Evolutionary conservation across 2,113 vertebrate species (phyloP).

Genomic region (Podarcis raffonei): DNA sequence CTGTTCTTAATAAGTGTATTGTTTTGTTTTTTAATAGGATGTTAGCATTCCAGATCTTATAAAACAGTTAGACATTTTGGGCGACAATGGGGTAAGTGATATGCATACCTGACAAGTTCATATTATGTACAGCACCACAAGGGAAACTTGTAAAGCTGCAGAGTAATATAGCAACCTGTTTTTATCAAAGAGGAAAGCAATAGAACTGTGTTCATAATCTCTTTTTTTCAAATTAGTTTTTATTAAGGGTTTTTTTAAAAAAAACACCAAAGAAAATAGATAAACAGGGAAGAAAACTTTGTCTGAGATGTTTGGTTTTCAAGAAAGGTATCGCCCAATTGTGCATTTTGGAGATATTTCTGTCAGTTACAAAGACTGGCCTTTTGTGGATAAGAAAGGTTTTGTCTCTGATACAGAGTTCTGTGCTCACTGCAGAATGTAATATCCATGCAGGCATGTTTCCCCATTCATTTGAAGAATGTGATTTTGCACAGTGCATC

Average conservation of each 20-base stretch:
- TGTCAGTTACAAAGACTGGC: not conserved
- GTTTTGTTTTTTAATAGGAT: conserved; percentile 79
- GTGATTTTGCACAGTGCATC: not conserved
- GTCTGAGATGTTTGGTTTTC: not conserved
- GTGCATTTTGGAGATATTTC: not conserved
- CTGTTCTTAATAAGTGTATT: conserved; percentile 4
- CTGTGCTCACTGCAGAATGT: not conserved
- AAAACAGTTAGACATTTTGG: conserved; percentile 96
- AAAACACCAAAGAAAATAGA: too few species aligned
- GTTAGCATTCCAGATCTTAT: conserved; percentile 98
- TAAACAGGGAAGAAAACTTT: not conserved
- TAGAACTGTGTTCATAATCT: not conserved
- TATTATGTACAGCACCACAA: not conserved
- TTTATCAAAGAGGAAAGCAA: conserved; percentile 10
- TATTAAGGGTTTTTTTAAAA: too few species aligned
- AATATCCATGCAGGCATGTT: not conserved
- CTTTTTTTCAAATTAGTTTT: not conserved
- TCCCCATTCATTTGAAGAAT: not conserved
- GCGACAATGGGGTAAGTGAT: conserved; percentile 94
- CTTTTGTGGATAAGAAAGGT: not conserved
- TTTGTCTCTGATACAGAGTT: not conserved
- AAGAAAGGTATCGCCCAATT: not conserved
- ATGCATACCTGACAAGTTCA: conserved; percentile 19
- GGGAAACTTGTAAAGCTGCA: not conserved
- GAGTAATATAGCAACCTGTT: conserved; percentile 3